Evolutionary conservation across 2,888 invertebrate species (phyloP).

Genomic region (Adelognathus sp.): DNA sequence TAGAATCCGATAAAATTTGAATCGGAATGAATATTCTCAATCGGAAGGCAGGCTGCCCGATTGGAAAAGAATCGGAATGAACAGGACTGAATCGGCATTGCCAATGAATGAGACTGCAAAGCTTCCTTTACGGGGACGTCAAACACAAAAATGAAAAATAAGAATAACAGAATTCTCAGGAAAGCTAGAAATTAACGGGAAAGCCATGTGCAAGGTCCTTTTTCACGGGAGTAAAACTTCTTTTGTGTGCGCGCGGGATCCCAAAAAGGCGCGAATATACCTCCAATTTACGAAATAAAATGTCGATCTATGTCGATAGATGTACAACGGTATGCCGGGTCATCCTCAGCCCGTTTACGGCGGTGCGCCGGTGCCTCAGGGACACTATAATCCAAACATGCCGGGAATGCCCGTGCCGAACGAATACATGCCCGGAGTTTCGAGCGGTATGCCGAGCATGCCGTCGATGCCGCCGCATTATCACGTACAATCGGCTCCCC

Average conservation of each 20-base stretch:
- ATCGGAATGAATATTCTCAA: too few relatives aligned
- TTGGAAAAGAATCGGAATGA: too few relatives aligned
- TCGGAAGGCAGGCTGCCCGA: too few relatives aligned
- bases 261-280: background rate
- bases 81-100: too few relatives aligned
- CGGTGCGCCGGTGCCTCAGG: conserved; percentile 64
- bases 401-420: conserved; percentile 66
- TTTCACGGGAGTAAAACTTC: background rate
- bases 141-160: too few relatives aligned
- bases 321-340: conserved; percentile 75
- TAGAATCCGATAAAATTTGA: too few relatives aligned
- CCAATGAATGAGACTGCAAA: too few relatives aligned
- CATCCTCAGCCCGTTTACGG: conserved; percentile 71
- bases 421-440: conserved; percentile 71
- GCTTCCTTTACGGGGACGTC: too few relatives aligned
- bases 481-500: conserved; percentile 72
- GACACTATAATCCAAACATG: conserved; percentile 71
- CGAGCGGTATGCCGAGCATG: conserved; percentile 71
- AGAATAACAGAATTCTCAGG: too few relatives aligned
- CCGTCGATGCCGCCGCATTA: conserved; percentile 73
- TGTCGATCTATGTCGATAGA: conserved; percentile 61
- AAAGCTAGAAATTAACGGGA: too few relatives aligned
- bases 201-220: background rate
- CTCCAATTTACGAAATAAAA: background rate
- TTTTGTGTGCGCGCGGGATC: background rate